phyloP scores from a whole-genome alignment of 1,140 invertebrate genomes.

The Hydropsyche tenuis region DNA sequence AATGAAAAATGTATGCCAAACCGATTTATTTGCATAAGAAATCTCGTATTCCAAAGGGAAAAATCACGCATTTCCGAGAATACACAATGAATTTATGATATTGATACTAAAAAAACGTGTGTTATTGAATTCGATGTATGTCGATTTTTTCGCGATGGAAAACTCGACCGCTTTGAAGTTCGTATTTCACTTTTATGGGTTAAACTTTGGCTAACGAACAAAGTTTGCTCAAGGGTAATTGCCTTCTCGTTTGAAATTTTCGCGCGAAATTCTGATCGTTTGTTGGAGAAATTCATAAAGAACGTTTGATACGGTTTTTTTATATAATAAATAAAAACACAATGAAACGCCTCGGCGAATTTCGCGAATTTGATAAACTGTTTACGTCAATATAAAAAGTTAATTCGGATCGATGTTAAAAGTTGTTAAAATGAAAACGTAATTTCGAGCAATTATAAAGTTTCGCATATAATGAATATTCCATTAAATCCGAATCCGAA shows the following conservation, averaged over 20 bases:
- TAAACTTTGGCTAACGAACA: constrained; percentile 3
- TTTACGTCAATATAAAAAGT: not conserved
- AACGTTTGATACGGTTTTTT: too few relatives aligned
- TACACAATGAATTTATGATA: too few relatives aligned
- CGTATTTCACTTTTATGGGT: constrained; percentile 7
- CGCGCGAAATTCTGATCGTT: not conserved
- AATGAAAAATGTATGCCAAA: too few relatives aligned
- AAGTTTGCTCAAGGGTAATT: not conserved
- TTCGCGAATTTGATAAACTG: not conserved
- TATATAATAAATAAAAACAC: not conserved
- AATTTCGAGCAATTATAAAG: too few relatives aligned
- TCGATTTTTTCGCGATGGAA: not conserved
- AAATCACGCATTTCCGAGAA: too few relatives aligned
- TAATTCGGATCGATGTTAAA: too few relatives aligned
- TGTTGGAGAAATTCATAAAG: not conserved
- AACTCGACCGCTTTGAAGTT: constrained; percentile 1
- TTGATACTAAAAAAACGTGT: too few relatives aligned
- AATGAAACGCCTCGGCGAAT: not conserved
- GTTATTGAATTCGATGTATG: not conserved
- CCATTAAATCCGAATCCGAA: too few relatives aligned
- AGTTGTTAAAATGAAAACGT: too few relatives aligned
- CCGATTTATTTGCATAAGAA: too few relatives aligned
- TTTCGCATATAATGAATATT: too few relatives aligned
- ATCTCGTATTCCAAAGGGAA: too few relatives aligned
- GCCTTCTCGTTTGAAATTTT: not conserved